Conservation (phyloP, 2,797 vertebrate species). For the Morelia viridis region DNA sequence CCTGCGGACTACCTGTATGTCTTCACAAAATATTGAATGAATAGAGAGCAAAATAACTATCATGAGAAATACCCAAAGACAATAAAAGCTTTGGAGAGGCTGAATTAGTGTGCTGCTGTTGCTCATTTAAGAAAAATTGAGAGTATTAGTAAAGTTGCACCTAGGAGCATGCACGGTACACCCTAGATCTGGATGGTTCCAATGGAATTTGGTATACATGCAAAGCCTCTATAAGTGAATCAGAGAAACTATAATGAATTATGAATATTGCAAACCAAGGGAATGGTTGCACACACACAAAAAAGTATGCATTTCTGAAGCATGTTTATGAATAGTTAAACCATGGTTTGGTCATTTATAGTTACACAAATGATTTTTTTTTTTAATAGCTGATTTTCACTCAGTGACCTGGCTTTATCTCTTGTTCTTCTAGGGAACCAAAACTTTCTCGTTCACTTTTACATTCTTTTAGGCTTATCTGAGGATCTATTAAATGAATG, state of each 20-base stretch:
- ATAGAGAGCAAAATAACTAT: not conserved
- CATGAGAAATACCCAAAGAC: not conserved
- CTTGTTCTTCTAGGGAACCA: conserved; percentile 39
- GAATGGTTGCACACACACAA: not conserved
- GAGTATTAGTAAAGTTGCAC: not conserved
- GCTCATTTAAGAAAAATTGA: not conserved
- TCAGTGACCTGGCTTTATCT: conserved; percentile 50
- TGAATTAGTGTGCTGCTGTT: not conserved
- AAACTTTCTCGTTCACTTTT: conserved; percentile 40
- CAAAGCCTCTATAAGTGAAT: not conserved
- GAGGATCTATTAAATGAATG: conserved; percentile 81
- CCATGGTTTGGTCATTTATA: not conserved
- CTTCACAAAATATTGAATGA: not conserved
- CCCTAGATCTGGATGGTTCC: no score
- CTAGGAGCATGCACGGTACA: not conserved
- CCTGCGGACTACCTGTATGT: no score
- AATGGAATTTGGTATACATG: not conserved
- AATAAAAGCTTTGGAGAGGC: not conserved
- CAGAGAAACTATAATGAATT: not conserved
- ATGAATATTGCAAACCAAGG: not conserved
- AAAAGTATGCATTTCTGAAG: not conserved
- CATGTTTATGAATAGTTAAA: not conserved
- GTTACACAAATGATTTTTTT: not conserved
- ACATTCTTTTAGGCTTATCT: conserved; percentile 45
- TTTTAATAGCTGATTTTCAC: not conserved